phyloP scores from a whole-genome alignment of 2,113 vertebrate species.

The Bujurquina vittata region DNA sequence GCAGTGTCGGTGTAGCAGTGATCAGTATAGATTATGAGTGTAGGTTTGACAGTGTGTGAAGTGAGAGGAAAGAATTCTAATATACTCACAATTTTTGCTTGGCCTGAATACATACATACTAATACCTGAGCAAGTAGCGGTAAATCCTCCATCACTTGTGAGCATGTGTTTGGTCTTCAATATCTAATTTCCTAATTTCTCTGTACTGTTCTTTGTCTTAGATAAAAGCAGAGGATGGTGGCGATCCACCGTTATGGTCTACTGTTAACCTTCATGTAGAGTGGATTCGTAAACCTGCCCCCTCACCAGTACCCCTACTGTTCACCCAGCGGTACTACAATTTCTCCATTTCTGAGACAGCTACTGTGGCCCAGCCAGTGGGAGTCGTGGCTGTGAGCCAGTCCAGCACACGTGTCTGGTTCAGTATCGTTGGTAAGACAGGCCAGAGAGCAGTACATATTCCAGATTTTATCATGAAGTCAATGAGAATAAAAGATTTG shows the following conservation, averaged over 20 bases:
- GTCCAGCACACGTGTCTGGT: conserved; percentile 91
- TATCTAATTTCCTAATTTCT: conserved; percentile 4
- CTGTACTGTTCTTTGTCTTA: conserved; percentile 54
- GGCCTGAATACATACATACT: conserved; percentile 7
- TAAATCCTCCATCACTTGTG: neutral
- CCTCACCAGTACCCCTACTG: conserved; percentile 82
- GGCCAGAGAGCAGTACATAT: neutral
- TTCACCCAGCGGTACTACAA: conserved; percentile 93
- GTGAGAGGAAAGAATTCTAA: conserved; percentile 17
- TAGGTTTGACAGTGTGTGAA: neutral
- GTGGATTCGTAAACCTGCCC: conserved; percentile 91
- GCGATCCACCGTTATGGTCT: conserved; percentile 90
- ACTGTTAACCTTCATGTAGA: conserved; percentile 91
- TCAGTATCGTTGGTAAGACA: conserved; percentile 91
- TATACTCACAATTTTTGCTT: neutral
- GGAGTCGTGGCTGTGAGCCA: conserved; percentile 91
- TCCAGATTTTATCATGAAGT: neutral
- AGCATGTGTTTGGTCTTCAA: neutral
- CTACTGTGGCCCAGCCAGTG: conserved; percentile 91
- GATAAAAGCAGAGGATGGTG: conserved; percentile 95
- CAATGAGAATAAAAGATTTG: neutral
- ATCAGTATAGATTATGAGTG: neutral
- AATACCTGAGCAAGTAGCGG: neutral
- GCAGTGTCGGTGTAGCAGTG: conserved; percentile 14
- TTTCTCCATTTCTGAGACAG: conserved; percentile 90